Evolutionary conservation across 1,140 invertebrate species (phyloP), one percentile per base, ranked within the genome.

Genomic region (Drosophila miranda): DNA sequence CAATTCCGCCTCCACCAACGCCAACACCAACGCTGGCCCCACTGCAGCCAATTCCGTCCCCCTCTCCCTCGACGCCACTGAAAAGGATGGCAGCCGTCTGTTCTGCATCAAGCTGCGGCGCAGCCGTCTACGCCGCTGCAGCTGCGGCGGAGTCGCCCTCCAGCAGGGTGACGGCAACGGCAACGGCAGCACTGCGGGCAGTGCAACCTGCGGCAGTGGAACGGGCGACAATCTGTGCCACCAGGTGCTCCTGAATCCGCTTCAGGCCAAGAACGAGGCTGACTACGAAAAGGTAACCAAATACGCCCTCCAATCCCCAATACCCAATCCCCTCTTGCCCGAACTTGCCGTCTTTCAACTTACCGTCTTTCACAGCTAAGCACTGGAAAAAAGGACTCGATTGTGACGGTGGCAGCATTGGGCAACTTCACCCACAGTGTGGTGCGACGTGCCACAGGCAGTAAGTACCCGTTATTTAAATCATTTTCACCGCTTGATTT

Each of bases 301-400:
- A 50, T 34, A 30, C 48, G 46, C 19, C 34, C 21, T 11, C 13
- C 62, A n/a, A 7, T 48, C n/a, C 48, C 30, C 44, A 26, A 26
- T 19, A 1, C 19, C 19, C 19, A 1, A 26, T 6, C 26, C 19
- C 19, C 23, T 30, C 28, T 8, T 30, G 2, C 7, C 28, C 7
- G 8, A 30, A 3, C 19, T 19, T 19, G 2, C 19, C 3, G 16
- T 52, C 23, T 49, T 30, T 46, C 38, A 38, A 34, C 34, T 44
- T n/a, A 8, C 38, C 28, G 13, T n/a, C 13, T 21, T 54, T 62
- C 44, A 38, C 75, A 90, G 89, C 81, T 90, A 42, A 88, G 89
- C 71, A 89, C 82, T 43, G 89, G 89, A 53, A 90, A 90, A 58
- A 90, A 90, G 78, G 89, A 90, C 68, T 90, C 89, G 52, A 90